Conservation (phyloP, 2,113 vertebrate genomes). For the Atlantisia rogersi region DNA sequence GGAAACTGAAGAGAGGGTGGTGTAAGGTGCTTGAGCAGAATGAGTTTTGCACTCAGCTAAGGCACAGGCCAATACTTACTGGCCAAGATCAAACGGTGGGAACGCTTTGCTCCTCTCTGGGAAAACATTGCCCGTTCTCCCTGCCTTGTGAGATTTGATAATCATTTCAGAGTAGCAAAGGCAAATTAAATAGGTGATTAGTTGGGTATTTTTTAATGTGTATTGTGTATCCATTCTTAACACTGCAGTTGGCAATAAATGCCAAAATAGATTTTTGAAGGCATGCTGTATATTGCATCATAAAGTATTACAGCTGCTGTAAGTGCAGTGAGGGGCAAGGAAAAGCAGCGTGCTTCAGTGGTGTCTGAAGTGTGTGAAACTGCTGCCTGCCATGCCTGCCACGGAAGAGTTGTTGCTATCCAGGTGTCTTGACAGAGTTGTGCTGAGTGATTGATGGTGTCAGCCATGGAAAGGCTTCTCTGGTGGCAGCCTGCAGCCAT, state of each 20-base stretch:
- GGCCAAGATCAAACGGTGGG: not conserved
- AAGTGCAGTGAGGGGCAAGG: not conserved
- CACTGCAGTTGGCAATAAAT: conserved; percentile 26
- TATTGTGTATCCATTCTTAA: conserved; percentile 32
- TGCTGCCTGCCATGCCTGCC: not conserved
- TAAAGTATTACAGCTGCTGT: conserved; percentile 6
- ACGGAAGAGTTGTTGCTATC: not conserved
- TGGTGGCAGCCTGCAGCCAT: accelerated
- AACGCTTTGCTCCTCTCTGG: not conserved
- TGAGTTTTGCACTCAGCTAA: not conserved
- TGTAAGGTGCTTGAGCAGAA: not conserved
- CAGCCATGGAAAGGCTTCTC: not conserved
- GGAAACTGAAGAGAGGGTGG: not conserved
- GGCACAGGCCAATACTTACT: not conserved
- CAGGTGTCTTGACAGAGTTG: not conserved
- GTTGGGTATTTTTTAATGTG: not conserved
- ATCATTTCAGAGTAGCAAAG: not conserved
- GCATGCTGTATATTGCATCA: not conserved
- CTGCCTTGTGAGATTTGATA: not conserved
- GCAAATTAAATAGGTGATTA: conserved; percentile 13
- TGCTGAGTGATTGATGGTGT: not conserved
- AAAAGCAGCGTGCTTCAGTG: not conserved
- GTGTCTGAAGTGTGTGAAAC: not conserved
- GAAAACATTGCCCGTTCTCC: not conserved
- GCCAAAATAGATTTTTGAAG: not conserved